Base-by-base conservation (phyloP, 2,888 invertebrate species). In the Pristionchus entomophagus region DNA sequence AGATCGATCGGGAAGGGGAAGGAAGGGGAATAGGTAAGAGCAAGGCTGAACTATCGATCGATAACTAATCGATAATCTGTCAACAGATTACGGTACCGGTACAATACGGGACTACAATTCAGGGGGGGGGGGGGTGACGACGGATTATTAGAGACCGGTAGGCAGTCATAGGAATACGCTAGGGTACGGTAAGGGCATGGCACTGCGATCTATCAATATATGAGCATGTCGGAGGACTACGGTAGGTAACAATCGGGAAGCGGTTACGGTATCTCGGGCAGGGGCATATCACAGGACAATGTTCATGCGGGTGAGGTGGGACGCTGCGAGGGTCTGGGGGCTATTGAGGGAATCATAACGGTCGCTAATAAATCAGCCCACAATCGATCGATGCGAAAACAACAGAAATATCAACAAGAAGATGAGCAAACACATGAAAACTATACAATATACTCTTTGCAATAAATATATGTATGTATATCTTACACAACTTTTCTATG, bases 1-100 rank as follows among this genome's bases (percentile, higher is more conserved):
- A 73, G 41, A 45, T 45, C 38, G 73, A 41, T 2, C n/a, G 10
- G n/a, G 73, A 65, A n/a, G n/a, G 38, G 38, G 41, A 73, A 22
- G n/a, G 22, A 41, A n/a, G 5, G 41, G 12, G 41, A 26, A 45
- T n/a, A 73, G 73, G 65, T 65, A 65, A 65, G 65, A 65, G 65
- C 19, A 6, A 35, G 35, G 65, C 65, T 29, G 35, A 19, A 0
- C 19, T 65, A 65, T 65, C 65, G 35, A 65, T 22, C 14, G 19
- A n/a, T n/a, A n/a, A 65, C 65, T 35, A 65, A 65, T 65, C 65
- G 65, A 65, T 65, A 65, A 65, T 35, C 35, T 35, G 65, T 35
- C 32, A 65, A 35, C 65, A 65, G 65, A 29, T 32, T 65, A 65
- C 65, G 65, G 65, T 65, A 65, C 65, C 65, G 19, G 65, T 65